Percentiles rank a stretch among this genome's conserved stretches.
These are phyloP conservation scores for Belgica antarctica DNA, from an alignment of 2,888 invertebrate genomes.

Conservation along the genomic window DNA sequence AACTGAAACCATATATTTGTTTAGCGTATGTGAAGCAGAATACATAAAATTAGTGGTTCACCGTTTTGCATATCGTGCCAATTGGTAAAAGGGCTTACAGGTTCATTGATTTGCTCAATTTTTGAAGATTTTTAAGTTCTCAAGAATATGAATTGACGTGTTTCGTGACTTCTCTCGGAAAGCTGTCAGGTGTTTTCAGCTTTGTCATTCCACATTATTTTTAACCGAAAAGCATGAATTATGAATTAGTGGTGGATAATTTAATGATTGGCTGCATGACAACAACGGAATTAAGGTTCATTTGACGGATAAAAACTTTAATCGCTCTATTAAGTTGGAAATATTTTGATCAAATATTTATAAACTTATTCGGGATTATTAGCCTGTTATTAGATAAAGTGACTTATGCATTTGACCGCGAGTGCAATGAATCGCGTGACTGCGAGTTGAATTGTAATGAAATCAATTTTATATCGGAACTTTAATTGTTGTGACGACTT, in stretches of 20 bases:
- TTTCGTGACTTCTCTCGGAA: not conserved
- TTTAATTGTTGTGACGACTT: too few species aligned
- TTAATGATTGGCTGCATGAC: conserved; percentile 11
- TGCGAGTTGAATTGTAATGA: too few species aligned
- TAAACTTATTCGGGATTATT: not conserved
- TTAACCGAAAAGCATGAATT: conserved; percentile 11
- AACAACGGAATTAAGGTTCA: not conserved
- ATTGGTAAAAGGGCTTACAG: not conserved
- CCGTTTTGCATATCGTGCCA: conserved; percentile 1
- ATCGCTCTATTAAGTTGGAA: not conserved
- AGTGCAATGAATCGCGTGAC: conserved; percentile 26
- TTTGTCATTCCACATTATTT: too few species aligned
- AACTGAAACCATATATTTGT: conserved; percentile 3
- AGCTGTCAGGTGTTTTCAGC: not conserved
- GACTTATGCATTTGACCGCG: not conserved
- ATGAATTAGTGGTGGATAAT: not conserved
- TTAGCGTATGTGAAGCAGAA: conserved; percentile 12
- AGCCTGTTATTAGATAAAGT: not conserved
- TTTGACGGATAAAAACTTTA: not conserved
- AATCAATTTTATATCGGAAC: too few species aligned
- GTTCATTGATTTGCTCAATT: conserved; percentile 36
- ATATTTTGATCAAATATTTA: conserved; percentile 6
- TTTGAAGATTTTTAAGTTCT: conserved; percentile 5
- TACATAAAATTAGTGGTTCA: conserved; percentile 22
- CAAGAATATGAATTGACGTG: not conserved